Evolutionary conservation across 1,140 invertebrate species (phyloP).

Genomic region (Orchestia grillus): DNA sequence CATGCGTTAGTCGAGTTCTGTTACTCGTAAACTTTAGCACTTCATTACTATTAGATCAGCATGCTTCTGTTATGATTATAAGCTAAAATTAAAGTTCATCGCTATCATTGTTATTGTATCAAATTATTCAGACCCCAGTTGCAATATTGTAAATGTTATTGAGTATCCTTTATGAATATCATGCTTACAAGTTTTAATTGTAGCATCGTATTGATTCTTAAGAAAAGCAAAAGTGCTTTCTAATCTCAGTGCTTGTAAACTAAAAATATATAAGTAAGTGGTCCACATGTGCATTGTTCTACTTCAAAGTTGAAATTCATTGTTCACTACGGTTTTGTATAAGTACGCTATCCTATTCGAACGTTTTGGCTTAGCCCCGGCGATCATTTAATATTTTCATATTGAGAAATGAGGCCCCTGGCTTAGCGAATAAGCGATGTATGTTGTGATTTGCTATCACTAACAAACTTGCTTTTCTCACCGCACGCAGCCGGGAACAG

Average conservation of each 20-base stretch:
- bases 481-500: constrained; percentile 49
- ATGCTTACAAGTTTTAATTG: background rate
- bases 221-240: background rate
- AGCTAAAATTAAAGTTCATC: background rate
- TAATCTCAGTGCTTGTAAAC: background rate
- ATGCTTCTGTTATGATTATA: background rate
- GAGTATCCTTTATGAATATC: background rate
- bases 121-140: background rate
- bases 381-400: background rate
- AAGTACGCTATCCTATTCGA: background rate
- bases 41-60: background rate
- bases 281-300: background rate
- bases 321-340: background rate
- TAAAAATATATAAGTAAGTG: background rate
- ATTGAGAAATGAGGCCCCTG: background rate
- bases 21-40: background rate
- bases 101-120: background rate
- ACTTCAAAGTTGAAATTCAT: background rate
- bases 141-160: background rate
- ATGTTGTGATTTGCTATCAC: background rate
- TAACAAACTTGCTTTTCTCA: constrained; percentile 27
- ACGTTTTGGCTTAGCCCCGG: background rate
- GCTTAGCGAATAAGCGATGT: background rate
- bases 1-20: background rate
- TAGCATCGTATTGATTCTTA: background rate